Evolutionary conservation across 2,888 invertebrate species (phyloP), one percentile per base, ranked within the genome.

Genomic region (Cephus rjabovi): DNA sequence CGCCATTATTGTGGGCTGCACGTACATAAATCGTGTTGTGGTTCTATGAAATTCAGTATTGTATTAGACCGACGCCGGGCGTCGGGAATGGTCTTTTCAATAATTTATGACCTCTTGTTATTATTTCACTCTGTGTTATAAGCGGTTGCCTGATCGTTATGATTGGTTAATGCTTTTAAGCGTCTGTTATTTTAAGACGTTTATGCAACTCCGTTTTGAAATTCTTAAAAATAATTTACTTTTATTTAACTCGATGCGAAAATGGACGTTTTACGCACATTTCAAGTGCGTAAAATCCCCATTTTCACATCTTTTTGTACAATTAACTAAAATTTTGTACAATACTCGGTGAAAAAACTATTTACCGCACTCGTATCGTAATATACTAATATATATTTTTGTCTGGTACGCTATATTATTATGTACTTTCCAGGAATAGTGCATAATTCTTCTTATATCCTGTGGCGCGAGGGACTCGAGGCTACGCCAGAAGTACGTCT

Each of bases 401-500:
- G 56, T 2, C 15, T 23, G 56, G 9, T 23, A 23, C 12, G 4
- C 15, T 23, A 23, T 23, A 9, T 30, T 34, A n/a, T n/a, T n/a
- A n/a, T 23, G 1, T 56, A 2, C 9, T 35, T 35, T 23, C 0
- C 76, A 81, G 81, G 81, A 30, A 75, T 79, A 33, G 76, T 76
- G 35, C 81, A 81, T 70, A 73, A 78, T 73, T 30, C 73, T 31
- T 75, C 75, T 23, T 81, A 79, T 74, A 37, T 75, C 15, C 40
- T 81, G 69, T 81, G 79, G 76, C 80, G 78, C 56, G 56, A 75
- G 11, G 81, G 79, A n/a, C 35, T 34, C 35, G 12, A 34, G 12
- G 81, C 76, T 1, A 74, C 56, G 73, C 69, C 74, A 9, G 77
- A 75, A 34, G 69, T 93, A 40, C 91, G 92, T 82, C 81, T 86